Evolutionary conservation across 2,797 vertebrate species (phyloP).

Genomic region (Lacerta agilis): DNA sequence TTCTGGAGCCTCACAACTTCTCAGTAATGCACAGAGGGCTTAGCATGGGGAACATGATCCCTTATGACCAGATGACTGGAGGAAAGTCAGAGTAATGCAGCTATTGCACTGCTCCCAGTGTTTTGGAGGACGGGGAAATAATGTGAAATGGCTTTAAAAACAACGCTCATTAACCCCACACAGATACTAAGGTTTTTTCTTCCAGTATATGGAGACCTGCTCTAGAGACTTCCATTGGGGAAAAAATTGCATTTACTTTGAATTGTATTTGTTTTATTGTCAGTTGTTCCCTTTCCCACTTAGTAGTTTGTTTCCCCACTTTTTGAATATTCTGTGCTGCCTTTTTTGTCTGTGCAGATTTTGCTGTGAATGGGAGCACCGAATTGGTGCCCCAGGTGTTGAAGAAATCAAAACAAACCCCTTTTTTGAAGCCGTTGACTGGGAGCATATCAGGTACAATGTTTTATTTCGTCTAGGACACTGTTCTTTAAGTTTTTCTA

Average conservation of each 20-base stretch:
- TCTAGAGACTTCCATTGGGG: not conserved
- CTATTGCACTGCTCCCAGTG: not conserved
- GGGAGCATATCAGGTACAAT: slow-evolving; percentile 95
- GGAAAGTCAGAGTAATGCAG: not conserved
- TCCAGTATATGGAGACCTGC: not conserved
- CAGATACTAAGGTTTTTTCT: not conserved
- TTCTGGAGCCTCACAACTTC: no score
- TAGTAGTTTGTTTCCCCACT: not conserved
- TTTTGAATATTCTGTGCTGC: slow-evolving; percentile 29
- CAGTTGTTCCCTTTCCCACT: not conserved
- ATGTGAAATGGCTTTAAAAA: not conserved
- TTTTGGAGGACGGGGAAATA: not conserved
- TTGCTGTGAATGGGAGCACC: slow-evolving; percentile 96
- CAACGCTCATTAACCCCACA: no score
- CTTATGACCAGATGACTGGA: not conserved
- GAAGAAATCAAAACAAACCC: slow-evolving; percentile 95
- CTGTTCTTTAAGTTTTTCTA: slow-evolving; percentile 13
- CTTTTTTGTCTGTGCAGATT: slow-evolving; percentile 83
- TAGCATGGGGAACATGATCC: not conserved
- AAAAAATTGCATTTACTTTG: not conserved
- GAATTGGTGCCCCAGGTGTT: slow-evolving; percentile 90
- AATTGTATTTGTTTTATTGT: not conserved
- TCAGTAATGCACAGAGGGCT: not conserved
- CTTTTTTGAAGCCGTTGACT: slow-evolving; percentile 98
- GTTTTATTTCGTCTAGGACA: slow-evolving; percentile 35